These are phyloP conservation scores for Caenorhabditis doughertyi DNA, from an alignment of 2,888 invertebrate species.

Conservation along the genomic window DNA sequence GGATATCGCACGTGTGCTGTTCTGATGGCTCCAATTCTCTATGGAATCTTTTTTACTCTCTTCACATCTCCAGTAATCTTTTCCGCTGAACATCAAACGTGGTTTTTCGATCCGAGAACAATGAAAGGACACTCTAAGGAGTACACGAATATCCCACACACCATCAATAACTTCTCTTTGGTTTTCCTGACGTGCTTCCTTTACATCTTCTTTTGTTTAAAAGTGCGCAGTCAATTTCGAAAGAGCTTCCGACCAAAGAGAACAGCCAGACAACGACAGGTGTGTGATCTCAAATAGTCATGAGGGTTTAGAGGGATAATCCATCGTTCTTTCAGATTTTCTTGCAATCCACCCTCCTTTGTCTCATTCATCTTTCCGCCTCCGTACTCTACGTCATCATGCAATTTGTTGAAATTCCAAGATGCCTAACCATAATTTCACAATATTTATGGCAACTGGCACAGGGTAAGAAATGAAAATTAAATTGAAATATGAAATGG, in stretches of 20 bases:
- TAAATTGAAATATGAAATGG: neutral
- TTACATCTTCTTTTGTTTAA: slow-evolving; percentile 60
- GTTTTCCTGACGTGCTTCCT: slow-evolving; percentile 61
- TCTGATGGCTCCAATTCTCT: slow-evolving; percentile 46
- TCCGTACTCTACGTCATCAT: slow-evolving; percentile 58
- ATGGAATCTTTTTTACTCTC: slow-evolving; percentile 43
- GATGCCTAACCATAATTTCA: slow-evolving; percentile 38
- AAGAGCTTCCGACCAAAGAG: slow-evolving; percentile 56
- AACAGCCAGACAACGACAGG: slow-evolving; percentile 56
- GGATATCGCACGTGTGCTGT: slow-evolving; percentile 51
- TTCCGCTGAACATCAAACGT: slow-evolving; percentile 49
- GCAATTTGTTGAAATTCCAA: slow-evolving; percentile 55
- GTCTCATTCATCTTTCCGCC: slow-evolving; percentile 55
- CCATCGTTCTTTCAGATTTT: slow-evolving; percentile 38
- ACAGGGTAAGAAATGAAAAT: slow-evolving; percentile 40
- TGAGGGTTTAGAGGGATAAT: neutral
- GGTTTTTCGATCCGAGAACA: slow-evolving; percentile 60
- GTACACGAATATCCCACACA: slow-evolving; percentile 64
- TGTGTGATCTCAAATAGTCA: slow-evolving; percentile 14
- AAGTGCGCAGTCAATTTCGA: slow-evolving; percentile 53
- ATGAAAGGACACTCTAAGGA: slow-evolving; percentile 33
- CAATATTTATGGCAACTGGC: slow-evolving; percentile 61
- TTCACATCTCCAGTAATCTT: slow-evolving; percentile 53
- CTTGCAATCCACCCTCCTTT: slow-evolving; percentile 54
- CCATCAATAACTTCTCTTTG: slow-evolving; percentile 59